These are phyloP conservation scores for Oryzias dopingdopingensis DNA, from an alignment of 2,797 vertebrate genomes.

Conservation along the genomic window DNA sequence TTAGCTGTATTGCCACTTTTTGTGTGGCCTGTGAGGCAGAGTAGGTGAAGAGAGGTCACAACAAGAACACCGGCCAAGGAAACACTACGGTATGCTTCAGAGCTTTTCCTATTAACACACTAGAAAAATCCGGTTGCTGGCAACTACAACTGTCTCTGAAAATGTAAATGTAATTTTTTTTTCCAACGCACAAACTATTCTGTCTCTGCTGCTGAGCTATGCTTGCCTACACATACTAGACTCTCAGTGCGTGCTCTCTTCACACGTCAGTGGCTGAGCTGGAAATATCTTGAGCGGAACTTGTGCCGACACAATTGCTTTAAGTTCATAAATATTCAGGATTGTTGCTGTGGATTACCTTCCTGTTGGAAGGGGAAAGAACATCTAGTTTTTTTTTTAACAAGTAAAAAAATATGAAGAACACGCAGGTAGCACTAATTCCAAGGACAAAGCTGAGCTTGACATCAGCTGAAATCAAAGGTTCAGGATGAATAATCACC, in stretches of 20 bases:
- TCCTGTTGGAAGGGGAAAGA: conserved; percentile 19
- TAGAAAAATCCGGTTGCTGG: conserved; percentile 17
- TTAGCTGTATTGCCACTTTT: conserved; percentile 22
- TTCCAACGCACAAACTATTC: conserved; percentile 22
- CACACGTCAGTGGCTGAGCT: conserved; percentile 41
- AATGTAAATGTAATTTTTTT: conserved; percentile 42
- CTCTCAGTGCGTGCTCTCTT: conserved; percentile 40
- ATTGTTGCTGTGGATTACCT: conserved; percentile 13
- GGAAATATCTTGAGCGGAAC: conserved; percentile 39
- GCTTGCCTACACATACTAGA: conserved; percentile 34
- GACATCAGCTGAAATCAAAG: conserved; percentile 60
- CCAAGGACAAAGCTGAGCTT: conserved; percentile 29
- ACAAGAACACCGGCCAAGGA: conserved; percentile 23
- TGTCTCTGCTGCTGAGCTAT: conserved; percentile 14
- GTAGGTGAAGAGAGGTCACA: conserved; percentile 17
- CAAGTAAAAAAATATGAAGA: conserved; percentile 32
- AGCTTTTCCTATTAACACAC: conserved; percentile 54
- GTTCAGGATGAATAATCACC: conserved; percentile 68
- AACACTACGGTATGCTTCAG: conserved; percentile 35
- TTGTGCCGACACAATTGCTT: conserved; percentile 45
- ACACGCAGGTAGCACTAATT: conserved; percentile 28
- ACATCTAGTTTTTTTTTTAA: conserved; percentile 30
- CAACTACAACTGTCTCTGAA: conserved; percentile 22
- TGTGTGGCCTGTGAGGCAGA: conserved; percentile 14
- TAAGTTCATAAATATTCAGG: conserved; percentile 53